phyloP scores from a whole-genome alignment of 2,888 invertebrate genomes.

The Germaria angustata region DNA sequence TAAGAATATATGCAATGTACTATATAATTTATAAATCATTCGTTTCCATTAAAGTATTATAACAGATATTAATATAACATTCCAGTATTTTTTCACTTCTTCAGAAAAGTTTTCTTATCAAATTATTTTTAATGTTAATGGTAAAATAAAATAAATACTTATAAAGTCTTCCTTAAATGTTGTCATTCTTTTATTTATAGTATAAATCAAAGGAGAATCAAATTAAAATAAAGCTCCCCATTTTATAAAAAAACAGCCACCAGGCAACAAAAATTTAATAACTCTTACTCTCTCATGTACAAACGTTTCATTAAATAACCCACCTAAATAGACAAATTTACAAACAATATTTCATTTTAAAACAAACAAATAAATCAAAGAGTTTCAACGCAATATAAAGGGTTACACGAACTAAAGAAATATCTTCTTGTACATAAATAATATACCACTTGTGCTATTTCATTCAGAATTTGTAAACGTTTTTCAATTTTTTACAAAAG shows the following conservation, averaged over 20 bases:
- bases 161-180: background rate
- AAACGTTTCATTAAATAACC: slow-evolving; percentile 52
- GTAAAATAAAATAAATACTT: background rate
- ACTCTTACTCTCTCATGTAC: slow-evolving; percentile 11
- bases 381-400: background rate
- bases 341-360: slow-evolving; percentile 53
- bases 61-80: too few relatives aligned
- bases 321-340: slow-evolving; percentile 46
- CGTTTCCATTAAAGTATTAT: too few relatives aligned
- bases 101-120: background rate
- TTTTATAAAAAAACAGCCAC: slow-evolving; percentile 4
- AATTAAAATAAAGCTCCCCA: background rate
- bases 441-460: background rate
- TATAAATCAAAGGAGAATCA: slow-evolving; percentile 1
- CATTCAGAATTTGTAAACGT: background rate
- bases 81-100: too few relatives aligned
- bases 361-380: slow-evolving; percentile 55
- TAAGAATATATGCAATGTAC: too few relatives aligned
- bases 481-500: background rate
- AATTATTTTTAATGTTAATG: background rate
- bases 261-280: slow-evolving; percentile 24
- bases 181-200: background rate
- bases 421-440: background rate
- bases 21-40: too few relatives aligned
- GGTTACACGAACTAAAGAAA: background rate